Base-by-base conservation (phyloP, 2,113 vertebrate genomes). In the Dicrurus megarhynchus region DNA sequence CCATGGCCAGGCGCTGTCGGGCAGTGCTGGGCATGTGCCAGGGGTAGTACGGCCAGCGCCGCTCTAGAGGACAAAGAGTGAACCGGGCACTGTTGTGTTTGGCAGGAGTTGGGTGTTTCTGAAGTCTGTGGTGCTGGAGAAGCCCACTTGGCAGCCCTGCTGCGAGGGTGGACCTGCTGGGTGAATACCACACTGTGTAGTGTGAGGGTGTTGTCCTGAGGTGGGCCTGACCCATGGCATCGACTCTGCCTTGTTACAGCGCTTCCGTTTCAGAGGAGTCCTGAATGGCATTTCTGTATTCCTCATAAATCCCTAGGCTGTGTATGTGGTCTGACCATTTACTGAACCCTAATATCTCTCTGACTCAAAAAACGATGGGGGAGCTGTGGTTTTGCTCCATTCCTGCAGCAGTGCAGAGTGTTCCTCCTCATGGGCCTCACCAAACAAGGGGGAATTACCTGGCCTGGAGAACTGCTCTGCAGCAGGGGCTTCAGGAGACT, bases 141-240 rank as follows among this genome's bases (percentile, higher is more conserved):
- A 1, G 6, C 23, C 30, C 10, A 14, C 20, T 57, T 50, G 56
- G 9, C 30, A 56, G 39, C 35, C 52, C 24, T 55, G 64, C 61
- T 24, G 23, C 0, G 0, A 65, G 50, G 32, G 11, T 39, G 39
- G n/a, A n/a, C 18, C 27, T 0, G 2, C 65, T 30, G 41, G 28
- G 44, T 67, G 21, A 27, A 63, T 39, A 26, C 1, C 37, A 16
- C 22, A 0, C 13, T 7, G 23, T 0, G 1, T 18, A 3, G 18
- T 17, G 86, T 22, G 52, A 85, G 20, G 5, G 7, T 49, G 30
- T 53, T 37, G n/a, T 35, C 42, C 64, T 24, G 69, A 41, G 52
- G 13, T 67, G 24, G 39, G 41, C 37, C 37, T 46, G 80, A 53
- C 84, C 46, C 39, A 23, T 7, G 9, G 59, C 60, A 32, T 63